Evolutionary conservation across 1,140 invertebrate species (phyloP).

Genomic region (Ooceraea biroi): DNA sequence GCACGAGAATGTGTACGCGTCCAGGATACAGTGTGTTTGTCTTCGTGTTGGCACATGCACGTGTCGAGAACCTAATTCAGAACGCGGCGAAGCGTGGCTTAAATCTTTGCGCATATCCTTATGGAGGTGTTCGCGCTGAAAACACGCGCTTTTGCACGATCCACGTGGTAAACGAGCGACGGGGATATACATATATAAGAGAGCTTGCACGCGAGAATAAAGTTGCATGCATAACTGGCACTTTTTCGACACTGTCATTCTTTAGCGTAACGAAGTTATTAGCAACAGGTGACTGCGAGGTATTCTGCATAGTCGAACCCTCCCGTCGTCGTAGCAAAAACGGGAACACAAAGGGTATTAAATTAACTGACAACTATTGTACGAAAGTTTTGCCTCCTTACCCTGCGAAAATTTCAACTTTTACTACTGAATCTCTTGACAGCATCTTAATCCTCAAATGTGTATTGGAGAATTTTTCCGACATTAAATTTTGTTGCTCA

Average conservation of each 20-base stretch:
- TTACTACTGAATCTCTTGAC: neutral
- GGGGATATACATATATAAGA: constrained; percentile 15
- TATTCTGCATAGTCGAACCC: neutral
- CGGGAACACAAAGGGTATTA: neutral
- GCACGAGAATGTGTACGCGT: neutral
- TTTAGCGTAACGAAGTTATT: constrained; percentile 42
- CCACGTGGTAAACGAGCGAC: constrained; percentile 22
- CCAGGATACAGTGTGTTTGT: neutral
- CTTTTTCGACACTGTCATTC: constrained; percentile 53
- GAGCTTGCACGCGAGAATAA: constrained; percentile 30
- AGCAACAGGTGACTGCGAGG: constrained; percentile 38
- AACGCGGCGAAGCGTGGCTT: constrained; percentile 52
- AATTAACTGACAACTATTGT: neutral
- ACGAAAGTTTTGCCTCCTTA: neutral
- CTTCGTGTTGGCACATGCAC: neutral
- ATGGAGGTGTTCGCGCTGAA: constrained; percentile 46
- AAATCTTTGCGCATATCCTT: constrained; percentile 51
- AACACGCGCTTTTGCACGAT: constrained; percentile 49
- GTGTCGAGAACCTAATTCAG: constrained; percentile 56
- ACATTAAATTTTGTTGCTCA: too few species aligned
- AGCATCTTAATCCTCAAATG: neutral
- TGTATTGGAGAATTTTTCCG: too few species aligned
- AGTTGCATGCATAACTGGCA: constrained; percentile 38
- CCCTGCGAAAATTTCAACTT: neutral
- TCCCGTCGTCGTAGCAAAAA: neutral